A percentile compares a stretch with the other conserved stretches of the same genome.
These are phyloP conservation scores for Cheilosia pagana DNA, from an alignment of 2,888 invertebrate genomes.

Conservation along the genomic window DNA sequence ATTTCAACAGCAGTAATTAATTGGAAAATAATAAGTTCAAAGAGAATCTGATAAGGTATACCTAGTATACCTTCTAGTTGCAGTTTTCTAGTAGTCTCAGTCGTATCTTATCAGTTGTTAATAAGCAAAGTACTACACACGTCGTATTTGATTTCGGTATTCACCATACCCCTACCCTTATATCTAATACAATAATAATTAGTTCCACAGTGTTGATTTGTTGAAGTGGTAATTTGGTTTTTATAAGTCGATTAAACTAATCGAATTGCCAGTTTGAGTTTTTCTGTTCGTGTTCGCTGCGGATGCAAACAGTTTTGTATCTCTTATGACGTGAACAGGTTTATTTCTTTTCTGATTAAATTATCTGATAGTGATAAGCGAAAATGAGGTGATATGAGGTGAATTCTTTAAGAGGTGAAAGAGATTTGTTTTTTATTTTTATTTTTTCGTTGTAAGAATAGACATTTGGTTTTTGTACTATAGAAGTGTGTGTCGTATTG, in stretches of 20 bases:
- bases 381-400: slow-evolving; percentile 13
- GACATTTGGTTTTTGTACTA: neutral
- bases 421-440: slow-evolving; percentile 16
- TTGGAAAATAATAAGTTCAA: slow-evolving; percentile 11
- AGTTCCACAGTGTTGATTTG: slow-evolving; percentile 52
- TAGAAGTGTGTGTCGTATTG: slow-evolving; percentile 5
- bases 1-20: slow-evolving; percentile 9
- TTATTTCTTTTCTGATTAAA: slow-evolving; percentile 43
- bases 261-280: slow-evolving; percentile 31
- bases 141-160: slow-evolving; percentile 45
- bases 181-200: slow-evolving; percentile 59
- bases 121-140: slow-evolving; percentile 35
- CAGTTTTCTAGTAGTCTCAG: slow-evolving; percentile 6
- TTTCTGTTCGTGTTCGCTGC: neutral
- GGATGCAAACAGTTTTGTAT: slow-evolving; percentile 32
- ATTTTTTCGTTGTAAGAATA: slow-evolving; percentile 5
- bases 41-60: slow-evolving; percentile 15
- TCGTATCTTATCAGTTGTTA: slow-evolving; percentile 52
- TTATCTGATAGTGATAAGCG: slow-evolving; percentile 64
- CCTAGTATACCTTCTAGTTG: slow-evolving; percentile 7
- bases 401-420: slow-evolving; percentile 11
- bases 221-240: slow-evolving; percentile 62
- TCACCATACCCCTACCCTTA: slow-evolving; percentile 11
- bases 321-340: slow-evolving; percentile 54
- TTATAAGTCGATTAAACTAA: slow-evolving; percentile 58